Evolutionary conservation across 2,797 vertebrate genomes (phyloP).

Genomic region (Ambastaia sidthimunki): DNA sequence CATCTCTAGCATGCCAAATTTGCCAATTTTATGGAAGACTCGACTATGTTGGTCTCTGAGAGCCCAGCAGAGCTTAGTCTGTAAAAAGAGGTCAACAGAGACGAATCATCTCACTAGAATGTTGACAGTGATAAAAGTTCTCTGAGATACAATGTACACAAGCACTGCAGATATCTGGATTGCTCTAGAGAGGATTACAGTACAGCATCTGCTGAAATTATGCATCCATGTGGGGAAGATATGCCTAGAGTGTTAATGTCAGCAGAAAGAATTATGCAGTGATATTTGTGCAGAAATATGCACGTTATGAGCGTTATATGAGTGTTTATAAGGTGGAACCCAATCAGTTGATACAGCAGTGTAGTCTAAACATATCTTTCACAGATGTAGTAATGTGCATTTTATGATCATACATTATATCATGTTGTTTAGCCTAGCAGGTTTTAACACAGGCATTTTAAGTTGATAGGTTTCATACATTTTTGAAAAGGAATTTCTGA

Average conservation of each 20-base stretch:
- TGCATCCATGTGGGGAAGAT: slow-evolving; percentile 14
- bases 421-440: not conserved
- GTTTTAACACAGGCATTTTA: not conserved
- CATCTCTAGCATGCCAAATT: not conserved
- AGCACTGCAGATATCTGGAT: slow-evolving; percentile 39
- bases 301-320: too few species aligned
- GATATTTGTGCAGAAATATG: slow-evolving; percentile 6
- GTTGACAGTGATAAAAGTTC: slow-evolving; percentile 29
- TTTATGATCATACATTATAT: not conserved
- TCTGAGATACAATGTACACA: slow-evolving; percentile 34
- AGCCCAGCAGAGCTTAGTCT: slow-evolving; percentile 4
- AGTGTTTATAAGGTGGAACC: not conserved
- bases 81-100: slow-evolving; percentile 18
- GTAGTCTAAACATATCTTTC: not conserved
- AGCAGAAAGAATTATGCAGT: slow-evolving; percentile 26
- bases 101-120: not conserved
- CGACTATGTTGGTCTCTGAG: not conserved
- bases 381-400: not conserved
- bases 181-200: slow-evolving; percentile 47
- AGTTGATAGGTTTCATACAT: not conserved
- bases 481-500: not conserved
- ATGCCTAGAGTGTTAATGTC: slow-evolving; percentile 18
- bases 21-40: too few species aligned
- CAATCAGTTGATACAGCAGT: slow-evolving; percentile 1
- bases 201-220: slow-evolving; percentile 37